Percentiles rank a stretch among this genome's conserved stretches.
Conservation (phyloP, 1,140 invertebrate species). For the Cydia fagiglandana region DNA sequence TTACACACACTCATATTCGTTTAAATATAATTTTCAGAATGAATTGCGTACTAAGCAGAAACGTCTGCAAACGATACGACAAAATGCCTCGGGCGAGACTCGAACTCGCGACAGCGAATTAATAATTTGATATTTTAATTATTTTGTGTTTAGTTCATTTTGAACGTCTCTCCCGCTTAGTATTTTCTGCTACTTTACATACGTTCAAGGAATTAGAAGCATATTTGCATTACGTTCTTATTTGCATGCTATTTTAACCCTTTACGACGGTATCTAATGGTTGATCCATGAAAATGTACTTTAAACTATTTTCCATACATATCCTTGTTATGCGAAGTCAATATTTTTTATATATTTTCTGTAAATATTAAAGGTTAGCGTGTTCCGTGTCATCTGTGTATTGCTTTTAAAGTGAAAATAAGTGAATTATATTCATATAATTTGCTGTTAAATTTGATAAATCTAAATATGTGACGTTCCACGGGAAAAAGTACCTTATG, state of each 20-base stretch:
- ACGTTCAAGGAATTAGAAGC: background rate
- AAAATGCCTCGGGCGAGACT: too few relatives aligned
- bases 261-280: background rate
- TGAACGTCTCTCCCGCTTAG: background rate
- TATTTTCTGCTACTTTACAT: background rate
- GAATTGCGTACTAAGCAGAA: too few relatives aligned
- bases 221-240: background rate
- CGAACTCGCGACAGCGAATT: too few relatives aligned
- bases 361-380: constrained; percentile 13
- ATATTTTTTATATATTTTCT: constrained; percentile 30
- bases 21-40: too few relatives aligned
- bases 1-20: too few relatives aligned
- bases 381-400: background rate
- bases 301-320: constrained; percentile 26
- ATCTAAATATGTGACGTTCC: background rate
- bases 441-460: background rate
- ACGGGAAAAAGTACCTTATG: too few relatives aligned
- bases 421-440: constrained; percentile 1
- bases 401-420: background rate
- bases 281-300: background rate
- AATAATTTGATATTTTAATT: too few relatives aligned
- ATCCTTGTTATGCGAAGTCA: constrained; percentile 25
- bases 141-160: background rate
- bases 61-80: too few relatives aligned
- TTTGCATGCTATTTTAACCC: background rate